Evolutionary conservation across 2,888 invertebrate species (phyloP).

Genomic region (Campoletis raptor): DNA sequence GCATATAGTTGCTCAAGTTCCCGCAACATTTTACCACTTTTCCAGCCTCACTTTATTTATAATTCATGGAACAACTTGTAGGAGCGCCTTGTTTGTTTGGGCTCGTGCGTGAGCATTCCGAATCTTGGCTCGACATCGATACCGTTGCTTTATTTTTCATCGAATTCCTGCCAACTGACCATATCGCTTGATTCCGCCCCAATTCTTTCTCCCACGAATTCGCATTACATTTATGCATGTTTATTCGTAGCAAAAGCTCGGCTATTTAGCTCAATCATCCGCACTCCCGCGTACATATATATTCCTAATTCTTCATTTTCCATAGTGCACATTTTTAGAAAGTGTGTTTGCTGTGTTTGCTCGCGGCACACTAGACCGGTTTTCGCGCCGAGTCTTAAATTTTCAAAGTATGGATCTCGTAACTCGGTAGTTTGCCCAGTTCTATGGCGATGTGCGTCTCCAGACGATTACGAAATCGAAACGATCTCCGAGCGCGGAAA

Average conservation of each 20-base stretch:
- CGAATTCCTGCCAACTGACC: conserved; percentile 11
- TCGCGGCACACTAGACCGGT: conserved; percentile 1
- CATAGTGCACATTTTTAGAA: conserved; percentile 34
- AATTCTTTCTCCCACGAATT: not conserved
- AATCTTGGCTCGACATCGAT: conserved; percentile 19
- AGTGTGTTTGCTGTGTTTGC: not conserved
- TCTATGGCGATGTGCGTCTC: conserved; percentile 49
- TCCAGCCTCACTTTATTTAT: conserved; percentile 35
- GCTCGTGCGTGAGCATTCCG: not conserved
- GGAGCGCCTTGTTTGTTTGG: not conserved
- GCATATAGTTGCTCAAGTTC: not conserved
- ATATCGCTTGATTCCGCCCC: not conserved
- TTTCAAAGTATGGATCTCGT: conserved; percentile 1
- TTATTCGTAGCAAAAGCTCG: not conserved
- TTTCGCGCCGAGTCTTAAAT: not conserved
- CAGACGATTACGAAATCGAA: conserved; percentile 64
- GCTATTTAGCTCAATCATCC: not conserved
- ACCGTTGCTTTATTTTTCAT: not conserved
- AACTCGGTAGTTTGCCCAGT: conserved; percentile 38
- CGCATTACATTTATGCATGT: not conserved
- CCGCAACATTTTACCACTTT: not conserved
- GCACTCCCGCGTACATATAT: not conserved
- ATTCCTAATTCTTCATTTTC: conserved; percentile 34
- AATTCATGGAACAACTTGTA: conserved; percentile 48
- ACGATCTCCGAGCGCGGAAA: conserved; percentile 20